Evolutionary conservation across 2,888 invertebrate genomes (phyloP), one percentile per base, ranked within the genome.

Genomic region (Operophtera brumata): DNA sequence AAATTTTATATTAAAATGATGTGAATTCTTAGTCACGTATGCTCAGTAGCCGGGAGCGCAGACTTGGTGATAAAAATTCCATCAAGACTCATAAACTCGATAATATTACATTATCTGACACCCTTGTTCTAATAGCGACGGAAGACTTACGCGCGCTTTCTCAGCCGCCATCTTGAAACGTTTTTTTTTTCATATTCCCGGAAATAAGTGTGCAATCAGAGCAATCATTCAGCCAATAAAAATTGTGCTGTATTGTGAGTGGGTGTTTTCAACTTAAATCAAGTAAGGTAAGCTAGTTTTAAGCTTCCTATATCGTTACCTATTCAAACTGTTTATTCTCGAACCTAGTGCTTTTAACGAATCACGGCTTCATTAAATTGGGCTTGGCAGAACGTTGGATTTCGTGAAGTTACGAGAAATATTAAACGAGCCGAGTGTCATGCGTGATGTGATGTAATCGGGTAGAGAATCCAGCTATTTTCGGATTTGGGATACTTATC

Each of bases 11-110:
- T 80, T 73, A 80, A 78, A 77, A 79, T 65, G 82, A 83, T 76
- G 81, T 80, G 82, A 79, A 77, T 62, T 70, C 75, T 84, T 86
- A 86, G 87, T 87, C 85, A 86, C 86, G 82, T 76, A 79, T 75
- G 74, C 73, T 77, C 81, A 73, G 70, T 79, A 80, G 82, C 73
- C 80, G 81, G 73, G 84, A 73, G 72, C 78, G 71, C 77, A 73
- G 80, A 80, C 80, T 78, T 69, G 68, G 78, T 73, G 75, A 75
- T 79, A 80, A 78, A 82, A 82, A 78, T 73, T 78, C 75, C 73
- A 69, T 66, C 71, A 74, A 70, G 68, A 63, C 66, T 70, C 70
- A 75, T 66, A 58, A 62, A 48, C 49, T 49, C 53, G 53, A 50
- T 53, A 46, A 50, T 51, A 48, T 56, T 51, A 52, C 60, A 50